Evolutionary conservation across 2,888 invertebrate species (phyloP), one percentile per base, ranked within the genome.

Genomic region (Cerastis leucographa): DNA sequence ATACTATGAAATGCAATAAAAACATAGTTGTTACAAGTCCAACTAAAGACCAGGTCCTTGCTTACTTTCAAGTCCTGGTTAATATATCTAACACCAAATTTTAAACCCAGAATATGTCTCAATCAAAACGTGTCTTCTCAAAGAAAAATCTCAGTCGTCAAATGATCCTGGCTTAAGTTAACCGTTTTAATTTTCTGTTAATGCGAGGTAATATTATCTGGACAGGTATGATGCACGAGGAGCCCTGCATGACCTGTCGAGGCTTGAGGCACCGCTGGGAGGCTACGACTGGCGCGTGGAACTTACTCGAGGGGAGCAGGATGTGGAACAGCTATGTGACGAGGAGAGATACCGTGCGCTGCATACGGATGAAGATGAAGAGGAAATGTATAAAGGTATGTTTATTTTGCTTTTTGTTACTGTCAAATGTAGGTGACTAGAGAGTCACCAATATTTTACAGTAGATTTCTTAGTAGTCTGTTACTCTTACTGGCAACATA

Each of bases 161-260:
- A 65, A 68, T 2, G 35, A 75, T 42, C 62, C 73, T 85, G 88
- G 85, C 76, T 80, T 78, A n/a, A 8, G 44, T 19, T 40, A 22
- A 76, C 56, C 4, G 0, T 80, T 74, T 11, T 70, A 56, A 64
- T 51, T 51, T 69, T 29, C 59, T 44, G 81, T 78, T 88, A 64
- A 88, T 78, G 72, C 80, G 35, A 35, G 6, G 7, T 49, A 80
- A 88, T 92, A 74, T 81, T 85, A 89, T 93, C 86, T 95, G 92
- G 87, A 85, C 95, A 99, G 99, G 97, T 99, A 99, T 96, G 99
- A 99, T 97, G 99, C 99, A 83, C 97, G 99, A 87, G 99, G 99
- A 78, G 98, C 99, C 76, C 97, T 99, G 88, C 98, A 98, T 90
- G 99, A 99, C 95, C 97, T 99, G 91, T 96, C 97, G 71, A 97